Evolutionary conservation across 1,140 invertebrate genomes (phyloP).

Genomic region (Sinonovacula constricta): DNA sequence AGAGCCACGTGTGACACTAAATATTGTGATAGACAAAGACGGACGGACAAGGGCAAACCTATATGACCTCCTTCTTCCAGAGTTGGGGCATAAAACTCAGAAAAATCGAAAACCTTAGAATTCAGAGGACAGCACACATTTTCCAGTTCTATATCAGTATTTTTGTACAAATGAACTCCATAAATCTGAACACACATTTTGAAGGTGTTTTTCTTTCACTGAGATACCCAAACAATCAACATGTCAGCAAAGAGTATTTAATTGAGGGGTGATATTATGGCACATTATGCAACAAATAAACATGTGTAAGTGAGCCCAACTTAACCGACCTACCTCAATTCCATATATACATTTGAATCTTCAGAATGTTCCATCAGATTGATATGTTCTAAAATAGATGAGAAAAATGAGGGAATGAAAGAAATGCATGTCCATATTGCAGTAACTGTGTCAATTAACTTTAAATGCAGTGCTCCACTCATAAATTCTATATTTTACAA

Average conservation of each 20-base stretch:
- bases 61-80: too few relatives aligned
- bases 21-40: too few relatives aligned
- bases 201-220: background rate
- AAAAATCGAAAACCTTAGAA: too few relatives aligned
- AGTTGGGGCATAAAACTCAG: too few relatives aligned
- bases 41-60: too few relatives aligned
- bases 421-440: too few relatives aligned
- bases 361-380: background rate
- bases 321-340: background rate
- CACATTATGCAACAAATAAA: background rate
- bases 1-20: too few relatives aligned
- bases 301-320: too few relatives aligned
- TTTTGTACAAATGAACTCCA: background rate
- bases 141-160: background rate
- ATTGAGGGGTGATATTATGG: background rate
- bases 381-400: background rate
- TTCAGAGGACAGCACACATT: too few relatives aligned
- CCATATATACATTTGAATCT: background rate
- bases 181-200: background rate
- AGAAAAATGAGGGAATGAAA: too few relatives aligned
- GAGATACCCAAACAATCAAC: background rate
- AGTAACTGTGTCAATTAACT: too few relatives aligned
- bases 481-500: background rate
- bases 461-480: background rate
- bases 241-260: background rate